A percentile compares a stretch with the other conserved stretches of the same genome.
phyloP scores from a whole-genome alignment of 2,797 vertebrate genomes.

The Momotus momota region DNA sequence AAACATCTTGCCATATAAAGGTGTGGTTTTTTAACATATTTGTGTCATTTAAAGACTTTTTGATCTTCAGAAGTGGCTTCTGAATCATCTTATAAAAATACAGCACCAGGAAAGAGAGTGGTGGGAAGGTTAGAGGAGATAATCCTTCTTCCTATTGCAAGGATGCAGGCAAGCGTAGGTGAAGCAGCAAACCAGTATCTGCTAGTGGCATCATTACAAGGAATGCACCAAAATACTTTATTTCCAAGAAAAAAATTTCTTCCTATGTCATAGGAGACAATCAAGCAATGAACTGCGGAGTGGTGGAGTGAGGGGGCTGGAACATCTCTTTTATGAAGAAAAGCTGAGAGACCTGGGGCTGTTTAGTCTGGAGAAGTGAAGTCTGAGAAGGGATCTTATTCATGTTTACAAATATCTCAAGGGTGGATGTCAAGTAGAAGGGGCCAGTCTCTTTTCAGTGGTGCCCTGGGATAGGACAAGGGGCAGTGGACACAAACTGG shows the following conservation, averaged over 20 bases:
- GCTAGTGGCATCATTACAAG: neutral
- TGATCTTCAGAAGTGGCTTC: neutral
- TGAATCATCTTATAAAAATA: neutral
- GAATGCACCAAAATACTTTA: neutral
- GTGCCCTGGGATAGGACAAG: no score
- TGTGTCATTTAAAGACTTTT: neutral
- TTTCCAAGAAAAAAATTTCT: neutral
- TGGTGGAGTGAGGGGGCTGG: neutral
- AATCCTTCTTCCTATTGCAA: no score
- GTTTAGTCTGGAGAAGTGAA: no score
- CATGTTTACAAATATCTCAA: no score
- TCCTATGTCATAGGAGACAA: neutral
- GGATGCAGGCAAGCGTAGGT: neutral
- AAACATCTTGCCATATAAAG: neutral
- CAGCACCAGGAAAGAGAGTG: neutral
- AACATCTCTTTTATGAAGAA: no score
- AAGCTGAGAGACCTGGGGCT: no score
- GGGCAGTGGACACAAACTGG: no score
- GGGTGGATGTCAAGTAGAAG: no score
- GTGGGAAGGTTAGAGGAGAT: no score
- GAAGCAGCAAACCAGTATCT: neutral
- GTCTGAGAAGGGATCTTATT: no score
- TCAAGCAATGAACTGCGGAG: neutral
- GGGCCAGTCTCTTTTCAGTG: no score
- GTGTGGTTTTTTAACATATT: no score